phyloP scores from a whole-genome alignment of 2,113 vertebrate genomes.

The Oostethus manadensis region DNA sequence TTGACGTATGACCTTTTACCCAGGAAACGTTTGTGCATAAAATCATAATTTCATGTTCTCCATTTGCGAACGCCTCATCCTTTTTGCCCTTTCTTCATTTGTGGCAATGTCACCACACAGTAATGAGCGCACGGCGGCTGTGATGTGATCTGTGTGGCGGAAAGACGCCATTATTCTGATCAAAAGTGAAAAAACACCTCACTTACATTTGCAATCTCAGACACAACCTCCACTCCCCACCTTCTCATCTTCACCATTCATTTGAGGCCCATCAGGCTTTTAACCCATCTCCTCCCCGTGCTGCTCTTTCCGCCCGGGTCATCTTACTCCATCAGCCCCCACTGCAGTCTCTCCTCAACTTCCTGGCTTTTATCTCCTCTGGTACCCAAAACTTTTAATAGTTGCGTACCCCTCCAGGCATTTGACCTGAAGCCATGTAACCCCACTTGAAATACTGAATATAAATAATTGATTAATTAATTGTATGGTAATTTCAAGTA shows the following conservation, averaged over 20 bases:
- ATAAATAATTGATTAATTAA: no score
- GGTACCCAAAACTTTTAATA: no score
- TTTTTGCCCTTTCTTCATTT: conserved; percentile 37
- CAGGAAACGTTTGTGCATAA: conserved; percentile 34
- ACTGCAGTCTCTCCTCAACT: conserved; percentile 15
- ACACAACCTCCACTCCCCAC: not conserved
- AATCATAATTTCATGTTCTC: conserved; percentile 19
- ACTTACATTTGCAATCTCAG: conserved; percentile 49
- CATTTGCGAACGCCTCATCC: conserved; percentile 10
- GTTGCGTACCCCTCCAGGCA: no score
- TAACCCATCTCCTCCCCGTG: conserved; percentile 43
- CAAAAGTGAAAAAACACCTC: conserved; percentile 33
- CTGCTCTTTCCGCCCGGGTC: conserved; percentile 42
- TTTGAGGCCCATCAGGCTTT: conserved; percentile 26
- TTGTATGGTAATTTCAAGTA: no score
- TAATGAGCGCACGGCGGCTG: not conserved
- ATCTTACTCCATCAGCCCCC: conserved; percentile 50
- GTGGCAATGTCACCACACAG: conserved; percentile 11
- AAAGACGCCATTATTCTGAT: conserved; percentile 48
- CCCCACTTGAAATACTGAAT: no score
- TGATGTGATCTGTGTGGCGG: conserved; percentile 46
- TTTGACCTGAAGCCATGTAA: no score
- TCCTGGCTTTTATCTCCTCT: conserved; percentile 7
- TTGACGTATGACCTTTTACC: not conserved
- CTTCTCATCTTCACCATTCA: conserved; percentile 7